Base-by-base conservation (phyloP, 1,140 invertebrate species). In the Drosophila mauritiana region DNA sequence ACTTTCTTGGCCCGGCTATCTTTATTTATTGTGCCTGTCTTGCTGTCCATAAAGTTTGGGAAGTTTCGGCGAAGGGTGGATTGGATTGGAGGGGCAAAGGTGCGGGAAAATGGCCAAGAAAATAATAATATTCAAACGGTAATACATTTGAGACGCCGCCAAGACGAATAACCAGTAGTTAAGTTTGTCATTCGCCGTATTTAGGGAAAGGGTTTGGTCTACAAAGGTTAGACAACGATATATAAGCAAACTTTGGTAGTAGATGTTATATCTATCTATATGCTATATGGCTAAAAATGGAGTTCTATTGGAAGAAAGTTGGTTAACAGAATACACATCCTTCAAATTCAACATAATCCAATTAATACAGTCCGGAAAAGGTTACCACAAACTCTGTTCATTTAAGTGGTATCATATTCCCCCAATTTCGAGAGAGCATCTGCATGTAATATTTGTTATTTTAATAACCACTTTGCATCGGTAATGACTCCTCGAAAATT, bases 1-100 rank as follows among this genome's bases (percentile, higher is more conserved):
- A 31, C 51, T 17, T 17, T 3, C 43, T 55, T 37, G 51, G 39
- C 43, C 68, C 15, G 39, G 27, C 59, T 70, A 57, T 70, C 64
- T 70, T 80, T 80, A 84, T 84, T 84, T 85, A 85, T 84, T 76
- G 49, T 64, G 54, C 53, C 53, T 59, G 74, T 75, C 76, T 75
- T 42, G 43, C 31, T 57, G 62, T 51, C 54, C 70, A 69, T 69
- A 80, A 61, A 42, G 54, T 64, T 64, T 73, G 39, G 45, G 55
- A 15, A 34, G 17, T 22, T 22, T 22, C 34, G 40, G 25, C 22
- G 43, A 25, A 48, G 59, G 53, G 72, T 68, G 25, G 25, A 27
- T 5, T 73, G 77, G 22, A 45, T 15, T 22, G 43, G 1, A 49
- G 36, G 4, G 36, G 36, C 10, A 37, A 37, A 8, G 4, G 56